Evolutionary conservation across 2,888 invertebrate species (phyloP).

Genomic region (Vanessa cardui): DNA sequence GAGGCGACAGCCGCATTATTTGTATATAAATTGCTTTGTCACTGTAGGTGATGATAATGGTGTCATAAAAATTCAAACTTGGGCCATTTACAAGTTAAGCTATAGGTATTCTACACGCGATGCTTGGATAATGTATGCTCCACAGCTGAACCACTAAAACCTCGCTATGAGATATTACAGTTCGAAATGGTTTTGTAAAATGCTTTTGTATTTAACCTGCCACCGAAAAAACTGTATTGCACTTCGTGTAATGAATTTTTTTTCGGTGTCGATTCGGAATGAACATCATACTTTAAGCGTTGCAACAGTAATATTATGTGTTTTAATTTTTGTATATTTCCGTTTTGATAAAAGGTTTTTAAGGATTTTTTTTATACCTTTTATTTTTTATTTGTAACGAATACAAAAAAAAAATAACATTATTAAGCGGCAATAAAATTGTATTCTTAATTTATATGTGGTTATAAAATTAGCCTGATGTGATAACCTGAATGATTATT

Average conservation of each 20-base stretch:
- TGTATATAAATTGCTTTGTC: slow-evolving; percentile 40
- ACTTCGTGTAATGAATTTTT: slow-evolving; percentile 28
- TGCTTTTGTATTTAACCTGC: slow-evolving; percentile 27
- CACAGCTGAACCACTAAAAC: slow-evolving; percentile 25
- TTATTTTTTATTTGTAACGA: too few relatives aligned
- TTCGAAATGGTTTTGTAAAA: slow-evolving; percentile 27
- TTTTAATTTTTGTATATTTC: too few relatives aligned
- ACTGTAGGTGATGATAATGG: slow-evolving; percentile 41
- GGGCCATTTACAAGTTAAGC: slow-evolving; percentile 42
- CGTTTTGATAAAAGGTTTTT: too few relatives aligned
- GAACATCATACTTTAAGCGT: background rate
- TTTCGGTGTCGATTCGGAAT: background rate
- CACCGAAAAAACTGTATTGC: slow-evolving; percentile 22
- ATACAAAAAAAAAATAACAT: too few relatives aligned
- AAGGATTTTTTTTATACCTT: too few relatives aligned
- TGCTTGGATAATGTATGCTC: slow-evolving; percentile 39
- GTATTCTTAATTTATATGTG: too few relatives aligned
- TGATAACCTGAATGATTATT: too few relatives aligned
- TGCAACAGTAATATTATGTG: too few relatives aligned
- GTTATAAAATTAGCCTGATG: too few relatives aligned
- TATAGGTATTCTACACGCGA: slow-evolving; percentile 44
- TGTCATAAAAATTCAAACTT: slow-evolving; percentile 46
- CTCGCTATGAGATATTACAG: slow-evolving; percentile 28
- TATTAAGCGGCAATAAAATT: too few relatives aligned
- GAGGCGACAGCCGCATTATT: slow-evolving; percentile 36